phyloP scores from a whole-genome alignment of 2,113 vertebrate genomes.

The Camelus bactrianus region DNA sequence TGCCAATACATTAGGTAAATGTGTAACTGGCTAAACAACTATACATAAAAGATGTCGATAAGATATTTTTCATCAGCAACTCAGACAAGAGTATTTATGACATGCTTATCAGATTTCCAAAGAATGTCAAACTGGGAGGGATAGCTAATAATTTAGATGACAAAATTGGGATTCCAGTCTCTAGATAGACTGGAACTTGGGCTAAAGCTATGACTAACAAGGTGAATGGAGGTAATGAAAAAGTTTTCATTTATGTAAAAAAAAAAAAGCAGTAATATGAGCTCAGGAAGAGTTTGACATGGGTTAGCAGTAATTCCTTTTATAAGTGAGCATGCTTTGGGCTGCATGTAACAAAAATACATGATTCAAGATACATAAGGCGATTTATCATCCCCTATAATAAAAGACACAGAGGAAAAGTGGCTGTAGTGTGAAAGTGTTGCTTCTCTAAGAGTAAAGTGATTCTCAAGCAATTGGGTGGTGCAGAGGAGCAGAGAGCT shows the following conservation, averaged over 20 bases:
- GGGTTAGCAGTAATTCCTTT: not conserved
- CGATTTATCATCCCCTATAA: not conserved
- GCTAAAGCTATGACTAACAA: conserved; percentile 10
- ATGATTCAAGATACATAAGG: conserved; percentile 5
- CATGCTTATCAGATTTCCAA: conserved; percentile 22
- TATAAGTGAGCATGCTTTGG: not conserved
- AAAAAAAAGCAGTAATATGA: conserved; percentile 39
- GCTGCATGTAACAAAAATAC: conserved; percentile 62
- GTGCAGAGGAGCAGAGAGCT: not conserved
- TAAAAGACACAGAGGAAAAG: not conserved
- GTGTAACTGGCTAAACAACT: conserved; percentile 15
- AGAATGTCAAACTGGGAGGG: not conserved
- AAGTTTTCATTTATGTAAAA: not conserved
- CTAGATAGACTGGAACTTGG: not conserved
- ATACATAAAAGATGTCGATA: not conserved
- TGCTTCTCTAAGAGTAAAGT: not conserved
- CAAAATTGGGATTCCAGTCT: conserved; percentile 18
- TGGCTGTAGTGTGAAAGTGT: not conserved
- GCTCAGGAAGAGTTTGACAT: not conserved
- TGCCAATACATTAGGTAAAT: not conserved
- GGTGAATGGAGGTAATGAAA: not conserved
- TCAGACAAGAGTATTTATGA: conserved; percentile 35
- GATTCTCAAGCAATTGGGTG: not conserved
- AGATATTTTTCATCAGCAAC: conserved; percentile 28
- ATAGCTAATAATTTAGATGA: conserved; percentile 53